Conservation (phyloP, 2,113 vertebrate species). For the Aplodontia rufa region DNA sequence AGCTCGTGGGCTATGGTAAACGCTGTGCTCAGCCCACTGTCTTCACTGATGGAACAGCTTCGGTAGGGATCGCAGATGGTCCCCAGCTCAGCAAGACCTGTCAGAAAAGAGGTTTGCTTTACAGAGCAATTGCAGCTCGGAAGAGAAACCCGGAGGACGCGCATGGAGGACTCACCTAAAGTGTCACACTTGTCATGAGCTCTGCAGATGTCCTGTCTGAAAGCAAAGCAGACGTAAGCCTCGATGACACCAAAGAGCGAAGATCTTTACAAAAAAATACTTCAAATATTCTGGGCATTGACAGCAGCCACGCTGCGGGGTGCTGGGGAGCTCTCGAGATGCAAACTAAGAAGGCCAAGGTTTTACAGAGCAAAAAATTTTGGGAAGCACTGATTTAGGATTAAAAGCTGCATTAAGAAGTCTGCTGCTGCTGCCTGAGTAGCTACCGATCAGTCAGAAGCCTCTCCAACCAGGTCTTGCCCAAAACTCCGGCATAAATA, state of each 20-base stretch:
- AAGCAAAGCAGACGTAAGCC: conserved; percentile 82
- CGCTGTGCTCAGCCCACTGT: conserved; percentile 96
- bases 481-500: background rate
- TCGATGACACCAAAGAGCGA: conserved; percentile 61
- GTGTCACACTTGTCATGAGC: conserved; percentile 98
- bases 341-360: background rate
- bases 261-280: conserved; percentile 60
- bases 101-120: conserved; percentile 46
- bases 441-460: background rate
- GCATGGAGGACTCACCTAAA: conserved; percentile 88
- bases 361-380: background rate
- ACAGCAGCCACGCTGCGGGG: background rate
- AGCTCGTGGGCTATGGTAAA: conserved; percentile 99
- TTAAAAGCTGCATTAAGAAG: background rate
- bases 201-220: conserved; percentile 99
- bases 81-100: conserved; percentile 97
- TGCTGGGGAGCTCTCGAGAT: too few species aligned
- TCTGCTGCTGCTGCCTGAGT: background rate
- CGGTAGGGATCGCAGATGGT: conserved; percentile 97
- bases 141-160: conserved; percentile 40
- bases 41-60: conserved; percentile 98
- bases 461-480: background rate
- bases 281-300: background rate
- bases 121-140: conserved; percentile 1
- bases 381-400: background rate